phyloP scores from a whole-genome alignment of 2,797 vertebrate genomes.

The Morus bassanus region DNA sequence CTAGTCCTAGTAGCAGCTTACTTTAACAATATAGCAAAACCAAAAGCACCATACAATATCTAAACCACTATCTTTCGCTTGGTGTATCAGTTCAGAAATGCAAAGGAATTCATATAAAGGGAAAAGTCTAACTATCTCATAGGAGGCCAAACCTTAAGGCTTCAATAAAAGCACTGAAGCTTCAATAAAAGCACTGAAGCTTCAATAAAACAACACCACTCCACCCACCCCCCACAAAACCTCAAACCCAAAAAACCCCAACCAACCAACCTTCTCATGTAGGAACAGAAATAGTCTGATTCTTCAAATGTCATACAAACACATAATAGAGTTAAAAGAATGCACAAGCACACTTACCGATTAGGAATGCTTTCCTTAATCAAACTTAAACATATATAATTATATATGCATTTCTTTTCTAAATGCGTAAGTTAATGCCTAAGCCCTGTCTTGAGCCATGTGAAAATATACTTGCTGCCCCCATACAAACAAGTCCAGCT shows the following conservation, averaged over 20 bases:
- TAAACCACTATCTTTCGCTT: neutral
- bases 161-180: neutral
- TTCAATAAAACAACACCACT: neutral
- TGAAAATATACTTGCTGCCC: neutral
- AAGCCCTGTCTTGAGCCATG: neutral
- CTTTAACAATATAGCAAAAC: neutral
- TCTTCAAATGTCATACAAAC: neutral
- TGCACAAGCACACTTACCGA: neutral
- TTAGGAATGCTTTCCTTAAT: neutral
- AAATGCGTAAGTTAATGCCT: neutral
- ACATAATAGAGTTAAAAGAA: neutral
- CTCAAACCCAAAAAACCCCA: neutral
- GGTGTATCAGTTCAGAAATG: neutral
- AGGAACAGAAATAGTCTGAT: neutral
- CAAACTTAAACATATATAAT: neutral
- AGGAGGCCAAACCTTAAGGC: neutral
- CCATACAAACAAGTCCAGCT: neutral
- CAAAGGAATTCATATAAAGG: neutral
- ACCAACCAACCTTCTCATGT: neutral
- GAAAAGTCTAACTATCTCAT: neutral
- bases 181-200: neutral
- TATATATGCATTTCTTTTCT: neutral
- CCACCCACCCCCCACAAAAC: fast-evolving
- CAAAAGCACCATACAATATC: neutral
- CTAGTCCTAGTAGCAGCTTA: neutral